Evolutionary conservation across 2,888 invertebrate genomes (phyloP).

Genomic region (Escarpia spicata): DNA sequence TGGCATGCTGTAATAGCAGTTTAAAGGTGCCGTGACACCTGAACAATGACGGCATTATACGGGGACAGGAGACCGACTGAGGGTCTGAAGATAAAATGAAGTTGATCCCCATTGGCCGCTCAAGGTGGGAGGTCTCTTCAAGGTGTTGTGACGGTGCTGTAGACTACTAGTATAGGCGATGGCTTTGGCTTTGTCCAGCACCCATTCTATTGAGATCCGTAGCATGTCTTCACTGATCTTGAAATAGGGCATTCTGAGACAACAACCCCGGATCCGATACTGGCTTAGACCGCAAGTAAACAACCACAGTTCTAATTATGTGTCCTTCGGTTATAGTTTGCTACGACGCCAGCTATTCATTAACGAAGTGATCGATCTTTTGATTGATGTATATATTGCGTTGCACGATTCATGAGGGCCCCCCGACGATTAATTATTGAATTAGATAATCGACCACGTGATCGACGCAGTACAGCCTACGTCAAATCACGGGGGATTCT

Average conservation of each 20-base stretch:
- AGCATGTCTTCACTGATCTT: too few relatives aligned
- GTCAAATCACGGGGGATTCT: background rate
- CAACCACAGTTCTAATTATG: background rate
- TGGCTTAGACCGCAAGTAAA: background rate
- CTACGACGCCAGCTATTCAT: background rate
- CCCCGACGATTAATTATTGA: slow-evolving; percentile 14
- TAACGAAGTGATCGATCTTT: background rate
- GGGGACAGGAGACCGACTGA: background rate
- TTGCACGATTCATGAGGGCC: background rate
- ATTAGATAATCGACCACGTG: background rate
- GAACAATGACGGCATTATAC: background rate
- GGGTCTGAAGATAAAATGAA: background rate
- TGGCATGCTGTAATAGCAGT: background rate
- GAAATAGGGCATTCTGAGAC: too few relatives aligned
- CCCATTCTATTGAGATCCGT: too few relatives aligned
- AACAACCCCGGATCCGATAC: background rate
- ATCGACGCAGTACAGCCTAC: background rate
- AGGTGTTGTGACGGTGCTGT: too few relatives aligned
- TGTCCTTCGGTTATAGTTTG: background rate
- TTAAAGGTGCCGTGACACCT: background rate
- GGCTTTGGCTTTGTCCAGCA: too few relatives aligned
- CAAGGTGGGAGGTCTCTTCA: too few relatives aligned
- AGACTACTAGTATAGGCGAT: too few relatives aligned
- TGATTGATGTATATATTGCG: background rate
- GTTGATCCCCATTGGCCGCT: too few relatives aligned